Evolutionary conservation across 2,797 vertebrate species (phyloP).

Genomic region (Merluccius polli): DNA sequence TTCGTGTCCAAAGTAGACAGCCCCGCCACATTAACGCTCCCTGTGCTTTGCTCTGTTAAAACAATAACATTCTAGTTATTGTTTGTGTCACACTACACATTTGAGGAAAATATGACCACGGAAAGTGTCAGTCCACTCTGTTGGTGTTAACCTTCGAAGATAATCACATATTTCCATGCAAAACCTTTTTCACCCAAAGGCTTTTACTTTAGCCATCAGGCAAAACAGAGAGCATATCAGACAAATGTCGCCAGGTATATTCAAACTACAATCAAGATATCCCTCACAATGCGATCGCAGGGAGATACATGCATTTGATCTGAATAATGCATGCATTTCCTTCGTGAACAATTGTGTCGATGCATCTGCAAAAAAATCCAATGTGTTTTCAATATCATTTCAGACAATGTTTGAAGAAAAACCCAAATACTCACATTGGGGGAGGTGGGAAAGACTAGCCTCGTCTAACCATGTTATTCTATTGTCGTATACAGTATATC

Average conservation of each 20-base stretch:
- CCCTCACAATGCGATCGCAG: neutral
- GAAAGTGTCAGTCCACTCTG: neutral
- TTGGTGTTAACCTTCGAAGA: neutral
- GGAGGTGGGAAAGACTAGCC: neutral
- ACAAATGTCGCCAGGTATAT: neutral
- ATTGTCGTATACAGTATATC: slow-evolving; percentile 18
- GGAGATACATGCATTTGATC: neutral
- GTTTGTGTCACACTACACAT: neutral
- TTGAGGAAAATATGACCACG: neutral
- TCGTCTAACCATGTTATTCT: slow-evolving; percentile 25
- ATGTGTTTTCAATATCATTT: neutral
- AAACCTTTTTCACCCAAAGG: neutral
- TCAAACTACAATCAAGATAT: neutral
- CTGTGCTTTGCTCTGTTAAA: neutral
- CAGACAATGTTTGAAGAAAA: neutral
- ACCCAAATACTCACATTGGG: neutral
- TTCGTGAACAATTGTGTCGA: neutral
- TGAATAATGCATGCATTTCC: neutral
- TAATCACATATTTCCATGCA: neutral
- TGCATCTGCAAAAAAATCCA: neutral
- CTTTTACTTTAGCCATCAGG: neutral
- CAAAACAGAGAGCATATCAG: neutral
- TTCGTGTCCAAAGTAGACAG: neutral
- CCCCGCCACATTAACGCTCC: neutral
- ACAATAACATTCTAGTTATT: neutral